Conservation (phyloP, 1,140 invertebrate species). For the Aleiodes sp. region DNA sequence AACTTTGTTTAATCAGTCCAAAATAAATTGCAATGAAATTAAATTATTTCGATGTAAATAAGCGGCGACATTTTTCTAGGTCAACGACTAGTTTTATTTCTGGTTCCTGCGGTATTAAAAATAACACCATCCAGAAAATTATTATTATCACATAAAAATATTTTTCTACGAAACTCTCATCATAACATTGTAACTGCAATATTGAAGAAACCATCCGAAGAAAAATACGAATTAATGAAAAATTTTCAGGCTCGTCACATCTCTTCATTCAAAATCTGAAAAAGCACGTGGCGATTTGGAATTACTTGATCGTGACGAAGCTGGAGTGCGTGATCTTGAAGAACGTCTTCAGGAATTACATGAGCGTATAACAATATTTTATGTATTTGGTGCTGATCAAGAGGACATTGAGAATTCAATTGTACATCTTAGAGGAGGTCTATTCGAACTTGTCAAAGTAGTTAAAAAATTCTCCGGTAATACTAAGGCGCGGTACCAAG, state of each 20-base stretch:
- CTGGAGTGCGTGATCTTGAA: slow-evolving; percentile 72
- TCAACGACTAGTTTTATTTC: slow-evolving; percentile 5
- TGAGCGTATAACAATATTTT: slow-evolving; percentile 72
- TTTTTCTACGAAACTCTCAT: neutral
- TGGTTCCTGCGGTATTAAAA: neutral
- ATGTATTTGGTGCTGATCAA: slow-evolving; percentile 79
- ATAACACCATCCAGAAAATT: neutral
- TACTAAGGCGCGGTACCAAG: slow-evolving; percentile 75
- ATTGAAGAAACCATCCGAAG: neutral
- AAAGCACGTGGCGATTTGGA: slow-evolving; percentile 71
- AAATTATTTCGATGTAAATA: neutral
- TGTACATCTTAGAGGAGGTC: slow-evolving; percentile 62
- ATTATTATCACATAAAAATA: slow-evolving; percentile 13
- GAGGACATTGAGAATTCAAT: slow-evolving; percentile 67
- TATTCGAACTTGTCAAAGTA: slow-evolving; percentile 68
- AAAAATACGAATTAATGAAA: slow-evolving; percentile 9
- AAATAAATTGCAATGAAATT: no score
- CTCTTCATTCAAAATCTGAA: slow-evolving; percentile 68
- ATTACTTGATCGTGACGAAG: slow-evolving; percentile 69
- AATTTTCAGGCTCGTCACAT: slow-evolving; percentile 64
- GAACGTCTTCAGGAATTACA: slow-evolving; percentile 72
- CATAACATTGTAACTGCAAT: neutral
- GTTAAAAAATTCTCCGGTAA: slow-evolving; percentile 72
- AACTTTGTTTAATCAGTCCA: no score
- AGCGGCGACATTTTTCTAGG: neutral